Conservation (phyloP, 2,113 vertebrate genomes). For the Pseudopipra pipra region DNA sequence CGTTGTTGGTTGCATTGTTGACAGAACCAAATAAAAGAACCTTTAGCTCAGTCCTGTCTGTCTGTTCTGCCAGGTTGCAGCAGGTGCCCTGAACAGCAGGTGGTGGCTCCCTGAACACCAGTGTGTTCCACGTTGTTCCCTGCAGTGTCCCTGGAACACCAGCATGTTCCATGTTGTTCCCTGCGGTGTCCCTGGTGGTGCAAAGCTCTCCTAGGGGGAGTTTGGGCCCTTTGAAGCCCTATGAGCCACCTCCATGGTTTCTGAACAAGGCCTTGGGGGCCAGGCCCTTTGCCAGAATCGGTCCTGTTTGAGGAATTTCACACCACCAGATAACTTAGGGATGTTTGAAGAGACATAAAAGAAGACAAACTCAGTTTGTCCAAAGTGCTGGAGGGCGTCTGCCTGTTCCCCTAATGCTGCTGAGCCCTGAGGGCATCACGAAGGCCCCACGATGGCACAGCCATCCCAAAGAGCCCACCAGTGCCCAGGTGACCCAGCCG, state of each 20-base stretch:
- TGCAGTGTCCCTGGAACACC: background rate
- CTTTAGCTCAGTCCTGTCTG: background rate
- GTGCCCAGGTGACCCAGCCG: accelerated
- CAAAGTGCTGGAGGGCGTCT: accelerated
- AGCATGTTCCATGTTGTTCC: background rate
- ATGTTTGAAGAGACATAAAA: background rate
- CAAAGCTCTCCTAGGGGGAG: background rate
- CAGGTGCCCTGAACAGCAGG: background rate
- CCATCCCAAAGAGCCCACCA: accelerated
- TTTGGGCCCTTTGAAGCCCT: background rate
- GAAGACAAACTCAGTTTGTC: background rate
- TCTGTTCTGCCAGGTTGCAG: background rate
- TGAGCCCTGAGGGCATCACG: accelerated
- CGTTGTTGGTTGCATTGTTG: background rate
- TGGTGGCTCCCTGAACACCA: background rate
- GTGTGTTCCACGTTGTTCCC: background rate
- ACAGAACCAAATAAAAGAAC: background rate
- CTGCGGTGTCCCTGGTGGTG: background rate
- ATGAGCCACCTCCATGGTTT: accelerated
- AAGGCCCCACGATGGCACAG: background rate
- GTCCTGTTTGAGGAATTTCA: background rate
- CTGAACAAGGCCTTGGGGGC: background rate
- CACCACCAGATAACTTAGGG: background rate
- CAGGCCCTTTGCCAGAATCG: background rate
- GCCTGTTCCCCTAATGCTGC: background rate